Base-by-base conservation (phyloP, 2,113 vertebrate genomes). In the Neodontobutis hainanensis region DNA sequence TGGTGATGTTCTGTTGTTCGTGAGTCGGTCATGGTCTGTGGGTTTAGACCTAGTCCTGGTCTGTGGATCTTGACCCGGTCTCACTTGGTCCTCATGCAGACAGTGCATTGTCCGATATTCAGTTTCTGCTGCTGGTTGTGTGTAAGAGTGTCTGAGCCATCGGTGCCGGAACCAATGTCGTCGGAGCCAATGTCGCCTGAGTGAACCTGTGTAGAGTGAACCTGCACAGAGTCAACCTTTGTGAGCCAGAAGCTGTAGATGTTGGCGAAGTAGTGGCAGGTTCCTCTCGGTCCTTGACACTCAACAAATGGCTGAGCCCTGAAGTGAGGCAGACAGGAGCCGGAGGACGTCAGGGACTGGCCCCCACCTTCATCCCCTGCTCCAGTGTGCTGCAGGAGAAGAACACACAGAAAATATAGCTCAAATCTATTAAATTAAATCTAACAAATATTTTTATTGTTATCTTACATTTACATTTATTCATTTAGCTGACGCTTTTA, bases 231-330 rank as follows among this genome's bases (percentile, higher is more conserved):
- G 27, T 57, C 64, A 66, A 93, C 90, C 0, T 85, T 87, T 0
- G 92, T 94, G 60, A 98, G 81, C 97, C 97, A 98, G 90, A 96
- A 97, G 42, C 95, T 97, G 84, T 95, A 96, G 77, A 95, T 77
- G 11, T 94, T 95, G 19, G 92, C 75, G 8, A 96, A 96, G 71
- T 95, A 96, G 34, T 95, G 93, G 72, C 97, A 98, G 0, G 96
- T 97, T 60, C 97, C 97, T 40, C 86, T 91, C 1, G 94, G 91
- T 3, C 97, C 97, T 88, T 97, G 95, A 81, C 97, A 98, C 70
- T 98, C 96, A 0, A 98, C 92, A 61, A 97, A 96, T 0, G 96
- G 96, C 5, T 94, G 92, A 0, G 93, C 86, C 77, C 93, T 84
- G 91, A 96, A 97, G 61, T 94, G 87, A 48, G 88, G 85, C 15